Percentiles rank a stretch among this genome's conserved stretches.
Conservation (phyloP, 2,888 invertebrate species). For the Leucania comma region DNA sequence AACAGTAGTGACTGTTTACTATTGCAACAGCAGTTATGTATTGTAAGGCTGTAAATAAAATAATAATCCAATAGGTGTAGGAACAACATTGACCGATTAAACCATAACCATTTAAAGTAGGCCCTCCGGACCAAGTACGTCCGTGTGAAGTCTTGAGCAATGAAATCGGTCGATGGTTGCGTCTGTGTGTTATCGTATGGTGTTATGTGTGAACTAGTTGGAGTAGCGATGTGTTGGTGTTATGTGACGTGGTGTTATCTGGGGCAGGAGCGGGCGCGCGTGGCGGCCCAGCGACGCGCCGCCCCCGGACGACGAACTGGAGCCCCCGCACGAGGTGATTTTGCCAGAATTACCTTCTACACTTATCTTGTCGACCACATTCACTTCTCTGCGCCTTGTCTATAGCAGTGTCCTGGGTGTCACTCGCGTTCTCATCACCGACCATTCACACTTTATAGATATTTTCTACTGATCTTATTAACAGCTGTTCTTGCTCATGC, state of each 20-base stretch:
- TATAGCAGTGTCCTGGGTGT: constrained; percentile 84
- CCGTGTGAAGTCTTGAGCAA: constrained; percentile 15
- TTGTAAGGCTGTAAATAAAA: constrained; percentile 2
- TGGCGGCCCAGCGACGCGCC: constrained; percentile 86
- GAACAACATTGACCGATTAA: constrained; percentile 25
- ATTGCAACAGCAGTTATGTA: not conserved
- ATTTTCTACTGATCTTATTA: constrained; percentile 30
- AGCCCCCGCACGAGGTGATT: constrained; percentile 89
- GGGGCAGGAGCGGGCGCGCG: constrained; percentile 88
- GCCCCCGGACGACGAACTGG: constrained; percentile 85
- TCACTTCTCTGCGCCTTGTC: constrained; percentile 84
- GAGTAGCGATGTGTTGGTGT: constrained; percentile 66
- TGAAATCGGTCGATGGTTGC: constrained; percentile 53
- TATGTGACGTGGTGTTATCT: constrained; percentile 81
- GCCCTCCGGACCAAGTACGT: constrained; percentile 27
- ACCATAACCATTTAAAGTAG: constrained; percentile 20
- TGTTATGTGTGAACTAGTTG: constrained; percentile 60
- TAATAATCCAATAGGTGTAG: constrained; percentile 12
- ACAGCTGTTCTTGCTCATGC: constrained; percentile 44
- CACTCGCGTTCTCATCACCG: constrained; percentile 77
- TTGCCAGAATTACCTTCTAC: constrained; percentile 90
- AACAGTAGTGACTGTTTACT: constrained; percentile 9
- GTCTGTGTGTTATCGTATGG: constrained; percentile 57
- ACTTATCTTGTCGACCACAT: constrained; percentile 82
- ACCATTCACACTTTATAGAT: constrained; percentile 58